These are phyloP conservation scores for Taurulus bubalis DNA, from an alignment of 2,113 vertebrate species.

Conservation along the genomic window DNA sequence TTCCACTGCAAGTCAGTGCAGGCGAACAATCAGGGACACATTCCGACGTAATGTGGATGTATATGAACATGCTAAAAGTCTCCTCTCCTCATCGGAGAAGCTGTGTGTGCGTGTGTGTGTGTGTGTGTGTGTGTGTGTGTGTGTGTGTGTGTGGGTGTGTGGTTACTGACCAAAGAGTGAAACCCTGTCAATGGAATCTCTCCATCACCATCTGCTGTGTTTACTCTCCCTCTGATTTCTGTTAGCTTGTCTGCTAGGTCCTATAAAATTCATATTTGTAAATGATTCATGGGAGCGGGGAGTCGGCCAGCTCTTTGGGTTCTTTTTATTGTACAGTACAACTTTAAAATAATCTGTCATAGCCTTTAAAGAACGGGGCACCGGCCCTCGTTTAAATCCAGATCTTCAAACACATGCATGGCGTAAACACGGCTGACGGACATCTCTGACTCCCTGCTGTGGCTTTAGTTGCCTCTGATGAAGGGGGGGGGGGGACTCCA, in stretches of 20 bases:
- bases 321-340: not conserved
- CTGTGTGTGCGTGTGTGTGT: not conserved
- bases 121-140: not conserved
- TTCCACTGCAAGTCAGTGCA: conserved; percentile 29
- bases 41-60: not conserved
- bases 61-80: not conserved
- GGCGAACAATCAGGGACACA: conserved; percentile 11
- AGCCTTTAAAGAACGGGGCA: not conserved
- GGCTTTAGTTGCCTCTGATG: not conserved
- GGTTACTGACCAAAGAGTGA: too few relatives aligned
- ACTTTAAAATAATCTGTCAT: not conserved
- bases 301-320: not conserved
- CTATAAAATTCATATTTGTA: not conserved
- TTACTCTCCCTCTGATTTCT: not conserved
- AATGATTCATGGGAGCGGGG: not conserved
- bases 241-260: not conserved
- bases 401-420: not conserved
- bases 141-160: not conserved
- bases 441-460: too few relatives aligned
- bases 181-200: not conserved
- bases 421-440: too few relatives aligned
- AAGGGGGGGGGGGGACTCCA: not conserved
- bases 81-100: not conserved
- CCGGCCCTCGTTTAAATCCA: not conserved
- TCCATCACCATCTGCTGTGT: not conserved